These are phyloP conservation scores for Protonibea diacanthus DNA, from an alignment of 2,797 vertebrate species.

Conservation along the genomic window DNA sequence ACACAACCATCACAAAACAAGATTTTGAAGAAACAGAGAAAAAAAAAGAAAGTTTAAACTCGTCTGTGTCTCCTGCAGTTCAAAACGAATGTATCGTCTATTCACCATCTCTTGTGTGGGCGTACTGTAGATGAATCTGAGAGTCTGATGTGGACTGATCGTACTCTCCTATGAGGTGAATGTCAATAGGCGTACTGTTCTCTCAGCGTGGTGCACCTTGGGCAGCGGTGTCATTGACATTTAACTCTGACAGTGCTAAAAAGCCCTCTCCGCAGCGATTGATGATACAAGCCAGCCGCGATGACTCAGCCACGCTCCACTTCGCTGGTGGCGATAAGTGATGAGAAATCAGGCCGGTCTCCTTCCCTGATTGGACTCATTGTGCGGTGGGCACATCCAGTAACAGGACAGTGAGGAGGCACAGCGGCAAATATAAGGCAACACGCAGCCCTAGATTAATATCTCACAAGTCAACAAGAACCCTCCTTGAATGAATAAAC, in stretches of 20 bases:
- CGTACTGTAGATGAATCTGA: constrained; percentile 36
- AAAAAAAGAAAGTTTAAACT: constrained; percentile 12
- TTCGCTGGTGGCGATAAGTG: constrained; percentile 9
- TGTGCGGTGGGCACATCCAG: constrained; percentile 32
- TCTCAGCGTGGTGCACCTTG: constrained; percentile 49
- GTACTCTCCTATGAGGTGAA: constrained; percentile 57
- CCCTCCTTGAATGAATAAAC: constrained; percentile 32
- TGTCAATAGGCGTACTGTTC: constrained; percentile 60
- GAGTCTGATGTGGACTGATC: constrained; percentile 57
- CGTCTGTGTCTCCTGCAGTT: constrained; percentile 14
- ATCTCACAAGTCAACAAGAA: constrained; percentile 16
- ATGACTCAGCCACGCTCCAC: constrained; percentile 50
- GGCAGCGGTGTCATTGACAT: constrained; percentile 66
- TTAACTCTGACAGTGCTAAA: constrained; percentile 63
- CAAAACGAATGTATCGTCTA: constrained; percentile 9
- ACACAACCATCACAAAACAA: constrained; percentile 16
- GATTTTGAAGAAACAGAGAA: neutral
- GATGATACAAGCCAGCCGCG: constrained; percentile 34
- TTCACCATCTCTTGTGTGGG: constrained; percentile 32
- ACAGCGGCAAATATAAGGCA: constrained; percentile 22
- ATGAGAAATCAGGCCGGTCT: constrained; percentile 32
- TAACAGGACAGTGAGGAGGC: constrained; percentile 10
- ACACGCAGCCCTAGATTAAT: constrained; percentile 35
- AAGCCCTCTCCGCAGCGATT: constrained; percentile 19
- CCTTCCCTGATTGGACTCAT: constrained; percentile 45